Conservation (phyloP, 2,113 vertebrate species). For the Daboia siamensis region DNA sequence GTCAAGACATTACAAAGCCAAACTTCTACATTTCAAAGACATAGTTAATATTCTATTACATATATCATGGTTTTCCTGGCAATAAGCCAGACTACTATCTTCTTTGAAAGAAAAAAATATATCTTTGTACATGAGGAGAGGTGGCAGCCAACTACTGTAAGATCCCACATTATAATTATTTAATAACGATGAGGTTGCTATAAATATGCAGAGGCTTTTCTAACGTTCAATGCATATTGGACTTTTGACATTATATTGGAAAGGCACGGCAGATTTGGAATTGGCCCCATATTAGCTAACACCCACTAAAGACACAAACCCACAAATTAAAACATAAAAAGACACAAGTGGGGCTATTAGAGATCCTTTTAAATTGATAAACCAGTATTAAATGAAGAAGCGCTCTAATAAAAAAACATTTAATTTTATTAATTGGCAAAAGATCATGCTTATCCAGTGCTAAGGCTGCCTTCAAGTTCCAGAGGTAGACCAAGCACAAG, state of each 20-base stretch:
- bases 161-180: conserved; percentile 47
- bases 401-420: background rate
- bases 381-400: background rate
- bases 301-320: conserved; percentile 13
- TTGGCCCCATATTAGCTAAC: conserved; percentile 13
- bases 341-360: background rate
- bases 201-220: conserved; percentile 17
- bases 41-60: conserved; percentile 24
- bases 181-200: conserved; percentile 33
- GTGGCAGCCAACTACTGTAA: conserved; percentile 37
- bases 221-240: conserved; percentile 33
- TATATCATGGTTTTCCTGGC: conserved; percentile 43
- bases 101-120: conserved; percentile 7
- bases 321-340: background rate
- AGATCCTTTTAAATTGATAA: background rate
- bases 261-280: conserved; percentile 29
- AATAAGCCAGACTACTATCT: conserved; percentile 28
- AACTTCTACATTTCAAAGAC: conserved; percentile 33
- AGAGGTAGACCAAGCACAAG: background rate
- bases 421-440: background rate
- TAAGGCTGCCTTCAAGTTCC: background rate
- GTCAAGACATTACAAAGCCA: conserved; percentile 39
- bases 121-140: conserved; percentile 41
- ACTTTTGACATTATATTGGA: conserved; percentile 37
- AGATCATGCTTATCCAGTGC: background rate